phyloP scores from a whole-genome alignment of 2,888 invertebrate species.

The Phasia obesa region DNA sequence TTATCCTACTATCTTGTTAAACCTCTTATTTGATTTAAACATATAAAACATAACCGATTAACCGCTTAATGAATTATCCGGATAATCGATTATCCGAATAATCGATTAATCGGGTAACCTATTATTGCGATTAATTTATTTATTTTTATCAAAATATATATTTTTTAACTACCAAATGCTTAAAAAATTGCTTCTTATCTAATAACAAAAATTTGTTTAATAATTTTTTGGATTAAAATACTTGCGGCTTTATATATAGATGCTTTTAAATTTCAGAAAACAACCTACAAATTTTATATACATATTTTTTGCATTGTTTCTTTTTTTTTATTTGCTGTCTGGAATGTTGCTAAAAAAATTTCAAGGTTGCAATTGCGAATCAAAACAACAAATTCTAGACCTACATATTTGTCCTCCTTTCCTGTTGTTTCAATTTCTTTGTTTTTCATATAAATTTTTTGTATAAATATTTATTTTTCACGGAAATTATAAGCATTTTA shows the following conservation, averaged over 20 bases:
- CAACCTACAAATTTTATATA: not conserved
- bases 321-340: constrained; percentile 7
- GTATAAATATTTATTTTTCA: constrained; percentile 43
- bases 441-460: constrained; percentile 6
- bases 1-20: too few species aligned
- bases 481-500: constrained; percentile 41
- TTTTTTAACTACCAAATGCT: not conserved
- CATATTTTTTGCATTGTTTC: not conserved
- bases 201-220: not conserved
- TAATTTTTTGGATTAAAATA: not conserved
- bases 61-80: too few species aligned
- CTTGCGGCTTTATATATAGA: too few species aligned
- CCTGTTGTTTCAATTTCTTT: constrained; percentile 24
- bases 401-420: constrained; percentile 27
- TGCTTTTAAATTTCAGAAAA: not conserved
- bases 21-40: too few species aligned
- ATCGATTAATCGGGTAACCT: too few species aligned
- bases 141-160: not conserved
- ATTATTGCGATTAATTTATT: not conserved
- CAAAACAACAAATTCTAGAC: not conserved
- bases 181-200: not conserved
- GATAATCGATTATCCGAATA: too few species aligned
- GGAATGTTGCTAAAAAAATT: constrained; percentile 24
- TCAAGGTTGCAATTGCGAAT: constrained; percentile 54
- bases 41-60: too few species aligned